phyloP scores from a whole-genome alignment of 2,888 invertebrate species.

The Clusia tigrina region DNA sequence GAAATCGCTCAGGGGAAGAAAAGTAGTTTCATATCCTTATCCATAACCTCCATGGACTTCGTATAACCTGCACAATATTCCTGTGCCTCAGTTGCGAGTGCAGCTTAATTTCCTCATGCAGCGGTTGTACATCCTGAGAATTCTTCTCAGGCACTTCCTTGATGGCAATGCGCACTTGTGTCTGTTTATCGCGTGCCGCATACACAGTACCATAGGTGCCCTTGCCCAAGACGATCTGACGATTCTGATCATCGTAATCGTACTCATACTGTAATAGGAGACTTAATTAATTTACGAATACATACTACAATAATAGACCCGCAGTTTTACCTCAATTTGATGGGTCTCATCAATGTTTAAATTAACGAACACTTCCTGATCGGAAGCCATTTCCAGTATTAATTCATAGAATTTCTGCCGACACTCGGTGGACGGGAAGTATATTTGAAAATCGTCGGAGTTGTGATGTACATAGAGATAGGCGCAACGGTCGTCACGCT shows the following conservation, averaged over 20 bases:
- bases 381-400: constrained; percentile 86
- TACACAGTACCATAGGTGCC: constrained; percentile 97
- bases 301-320: background rate
- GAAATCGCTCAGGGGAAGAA: no score
- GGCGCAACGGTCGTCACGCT: constrained; percentile 93
- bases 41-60: no score
- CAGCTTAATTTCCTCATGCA: constrained; percentile 97
- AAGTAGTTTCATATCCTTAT: no score
- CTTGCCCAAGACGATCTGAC: constrained; percentile 86
- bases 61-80: constrained; percentile 87
- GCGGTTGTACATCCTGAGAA: constrained; percentile 93
- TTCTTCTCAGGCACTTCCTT: constrained; percentile 98
- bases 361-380: constrained; percentile 82
- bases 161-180: constrained; percentile 93
- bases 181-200: constrained; percentile 91
- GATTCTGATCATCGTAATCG: constrained; percentile 89
- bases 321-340: constrained; percentile 72
- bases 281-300: constrained; percentile 11
- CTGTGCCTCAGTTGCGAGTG: constrained; percentile 94
- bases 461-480: constrained; percentile 98
- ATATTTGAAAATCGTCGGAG: constrained; percentile 98
- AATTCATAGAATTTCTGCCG: constrained; percentile 85
- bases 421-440: constrained; percentile 89
- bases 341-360: constrained; percentile 74
- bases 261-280: constrained; percentile 79